Conservation (phyloP, 2,113 vertebrate genomes). For the Lipotes vexillifer region DNA sequence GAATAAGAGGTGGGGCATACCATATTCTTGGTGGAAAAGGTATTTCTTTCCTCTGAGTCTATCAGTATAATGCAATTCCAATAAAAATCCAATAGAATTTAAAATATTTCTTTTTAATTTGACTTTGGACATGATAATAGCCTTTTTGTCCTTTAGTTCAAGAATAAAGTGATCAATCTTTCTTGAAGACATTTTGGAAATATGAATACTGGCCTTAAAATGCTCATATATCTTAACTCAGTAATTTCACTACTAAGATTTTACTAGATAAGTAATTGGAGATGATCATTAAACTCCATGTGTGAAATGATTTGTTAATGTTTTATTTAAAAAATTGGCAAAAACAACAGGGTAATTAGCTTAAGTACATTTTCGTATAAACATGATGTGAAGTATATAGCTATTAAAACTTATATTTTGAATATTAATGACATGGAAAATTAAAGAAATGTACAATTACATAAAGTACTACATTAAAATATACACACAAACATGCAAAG, state of each 20-base stretch:
- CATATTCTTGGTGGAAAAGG: background rate
- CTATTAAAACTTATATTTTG: background rate
- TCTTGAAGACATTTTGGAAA: conserved; percentile 15
- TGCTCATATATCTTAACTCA: background rate
- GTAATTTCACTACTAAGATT: background rate
- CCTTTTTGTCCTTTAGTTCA: background rate
- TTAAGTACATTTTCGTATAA: background rate
- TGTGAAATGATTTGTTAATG: background rate
- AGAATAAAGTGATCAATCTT: background rate
- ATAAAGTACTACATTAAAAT: background rate
- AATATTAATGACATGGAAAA: background rate
- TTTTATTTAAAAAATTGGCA: background rate
- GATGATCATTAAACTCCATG: background rate
- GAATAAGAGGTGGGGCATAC: background rate
- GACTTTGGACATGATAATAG: background rate
- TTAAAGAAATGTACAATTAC: background rate
- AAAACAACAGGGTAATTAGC: background rate
- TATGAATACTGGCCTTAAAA: conserved; percentile 1
- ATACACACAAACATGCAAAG: background rate
- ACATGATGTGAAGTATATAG: background rate
- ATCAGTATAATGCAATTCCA: background rate
- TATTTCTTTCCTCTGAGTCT: background rate
- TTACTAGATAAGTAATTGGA: background rate
- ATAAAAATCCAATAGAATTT: background rate
- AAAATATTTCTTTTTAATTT: background rate